Base-by-base conservation (phyloP, 2,888 invertebrate genomes). In the Panorpa germanica region DNA sequence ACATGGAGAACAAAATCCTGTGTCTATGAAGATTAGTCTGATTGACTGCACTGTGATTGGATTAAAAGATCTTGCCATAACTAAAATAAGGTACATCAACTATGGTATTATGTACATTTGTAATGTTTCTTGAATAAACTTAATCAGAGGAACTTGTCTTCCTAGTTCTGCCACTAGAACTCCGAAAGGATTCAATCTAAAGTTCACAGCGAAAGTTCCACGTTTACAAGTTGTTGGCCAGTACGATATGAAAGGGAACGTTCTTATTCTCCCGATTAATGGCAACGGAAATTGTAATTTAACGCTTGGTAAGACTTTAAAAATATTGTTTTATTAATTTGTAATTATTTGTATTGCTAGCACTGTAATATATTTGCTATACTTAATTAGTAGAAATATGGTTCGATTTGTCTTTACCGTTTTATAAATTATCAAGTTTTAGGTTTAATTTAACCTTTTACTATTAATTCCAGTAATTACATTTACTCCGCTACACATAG, bases 231-330 rank as follows among this genome's bases (percentile, higher is more conserved):
- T 43, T 11, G 27, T 33, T 6, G 44, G 44, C 19, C 29, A 43
- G 10, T 45, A 45, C 35, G 37, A 27, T 3, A 40, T 43, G 18
- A 32, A 36, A 19, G 45, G 45, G 14, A 42, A 40, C 21, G 38
- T 46, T 7, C 37, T 45, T 20, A 32, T 45, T 7, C 36, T 46
- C 15, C 42, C 43, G 10, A 43, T 46, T 22, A 35, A 35, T 8
- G 45, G 45, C 11, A 29, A 33, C 18, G 44, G 44, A 19, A 25
- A 41, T 11, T 40, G 42, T 34, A 40, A 38, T 29, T 32, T 45
- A 18, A 39, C 39, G 4, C 22, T 45, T 4, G 27, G 44, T 45
- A 37, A 39, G 40, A 34, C 13, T 27, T 7, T 10, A 24, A 6
- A 15, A 7, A n/a, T 23, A 21, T 17, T 2, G 11, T 25, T 5